Base-by-base conservation (phyloP, 2,113 vertebrate genomes). In the Phaethon lepturus region DNA sequence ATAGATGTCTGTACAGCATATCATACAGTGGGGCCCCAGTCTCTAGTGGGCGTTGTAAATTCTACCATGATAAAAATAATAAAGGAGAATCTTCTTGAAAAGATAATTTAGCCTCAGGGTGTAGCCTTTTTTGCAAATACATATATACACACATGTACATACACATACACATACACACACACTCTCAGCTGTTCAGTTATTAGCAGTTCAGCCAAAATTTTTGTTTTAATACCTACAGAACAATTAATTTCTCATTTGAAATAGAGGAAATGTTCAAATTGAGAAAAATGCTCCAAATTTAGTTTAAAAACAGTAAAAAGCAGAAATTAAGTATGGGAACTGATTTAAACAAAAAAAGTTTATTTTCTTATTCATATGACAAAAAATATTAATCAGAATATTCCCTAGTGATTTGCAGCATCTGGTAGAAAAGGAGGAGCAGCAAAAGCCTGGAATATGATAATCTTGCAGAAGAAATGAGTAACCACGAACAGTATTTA, bases 371-470 rank as follows among this genome's bases (percentile, higher is more conserved):
- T 49, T 91, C 91, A 31, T 58, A 45, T 95, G 69, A 82, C 79
- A 73, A 55, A 92, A 94, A 86, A 75, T 79, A 64, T 53, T 94
- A 88, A 79, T 97, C 94, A 93, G 64, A 68, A 56, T 90, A 90
- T 88, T 94, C 86, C 26, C 35, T 72, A 75, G 62, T 90, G 96
- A 76, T 95, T 97, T 96, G 69, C 56, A 40, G n/a, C 95, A 95
- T 97, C 91, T 97, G 89, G 74, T 94, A 88, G 87, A 97, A 90
- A 84, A 79, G 76, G 86, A 92, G 45, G 77, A 52, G 77, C 73
- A 82, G 92, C 45, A 23, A 58, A 84, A 75, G 24, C 47, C 60
- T 94, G 84, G 80, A 92, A 22, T 50, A 66, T 72, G 49, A 83
- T 68, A 83, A 94, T 86, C 63, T 91, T 94, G 60, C 71, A 78